Evolutionary conservation across 2,888 invertebrate species (phyloP), one percentile per base, ranked within the genome.

Genomic region (Drosophila paramelanica): DNA sequence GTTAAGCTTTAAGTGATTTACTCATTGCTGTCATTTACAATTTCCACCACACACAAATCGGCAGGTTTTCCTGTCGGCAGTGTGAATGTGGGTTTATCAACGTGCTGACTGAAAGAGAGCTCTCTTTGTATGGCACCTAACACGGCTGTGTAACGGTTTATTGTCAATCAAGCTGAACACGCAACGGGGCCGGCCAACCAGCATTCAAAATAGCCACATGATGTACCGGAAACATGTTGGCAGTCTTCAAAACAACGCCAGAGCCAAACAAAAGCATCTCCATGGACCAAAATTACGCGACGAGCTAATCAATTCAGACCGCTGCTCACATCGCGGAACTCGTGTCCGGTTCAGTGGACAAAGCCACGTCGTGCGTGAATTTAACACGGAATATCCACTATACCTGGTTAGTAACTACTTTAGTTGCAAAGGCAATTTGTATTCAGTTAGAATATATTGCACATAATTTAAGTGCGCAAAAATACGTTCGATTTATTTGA

Each of bases 281-380:
- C 14, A 31, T 14, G 14, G 31, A 31, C 25, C 27, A 39, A 31
- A 58, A 50, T 41, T 41, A 41, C 27, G 39, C 8, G 11, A 41
- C 13, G 51, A 20, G 51, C 23, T 39, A 51, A 50, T 50, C 31
- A 51, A 31, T 51, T 58, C 27, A 20, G 31, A 41, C 39, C 50
- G 20, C 23, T 41, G 50, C 27, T 41, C 51, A 41, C 31, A 41
- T 10, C 36, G 36, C 36, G 25, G 3, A 25, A 3, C 8, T 10
- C 10, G 31, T 10, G 31, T 31, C 31, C 31, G 10, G 31, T 31
- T 31, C 31, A 3, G 31, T 31, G 31, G 2, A 1, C 27, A 31
- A 0, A 10, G 31, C 31, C 31, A 0, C 31, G 31, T 8, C 31
- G 31, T 8, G 31, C 10, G 31, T 10, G 10, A 31, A 31, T 31